Evolutionary conservation across 2,888 invertebrate species (phyloP).

Genomic region (Bugulina stolonifera): DNA sequence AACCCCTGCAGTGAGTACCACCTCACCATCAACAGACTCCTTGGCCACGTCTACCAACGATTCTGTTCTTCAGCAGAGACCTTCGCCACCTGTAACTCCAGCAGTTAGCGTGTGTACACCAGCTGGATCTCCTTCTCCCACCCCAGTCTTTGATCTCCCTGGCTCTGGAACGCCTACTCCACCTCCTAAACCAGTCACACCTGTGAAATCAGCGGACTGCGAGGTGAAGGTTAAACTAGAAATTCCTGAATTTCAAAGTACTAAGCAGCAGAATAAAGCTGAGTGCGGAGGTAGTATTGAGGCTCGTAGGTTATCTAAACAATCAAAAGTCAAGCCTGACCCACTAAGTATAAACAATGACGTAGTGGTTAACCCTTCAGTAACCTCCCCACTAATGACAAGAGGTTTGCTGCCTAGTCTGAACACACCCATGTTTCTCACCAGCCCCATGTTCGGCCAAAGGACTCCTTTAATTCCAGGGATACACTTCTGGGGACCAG

Average conservation of each 20-base stretch:
- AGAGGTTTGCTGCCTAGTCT: conserved; percentile 31
- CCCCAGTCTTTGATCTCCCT: conserved; percentile 13
- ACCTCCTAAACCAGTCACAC: conserved; percentile 2
- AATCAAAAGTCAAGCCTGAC: conserved; percentile 23
- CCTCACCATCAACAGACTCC: not conserved
- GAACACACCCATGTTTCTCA: conserved; percentile 40
- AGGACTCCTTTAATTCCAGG: conserved; percentile 42
- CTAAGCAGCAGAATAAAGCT: not conserved
- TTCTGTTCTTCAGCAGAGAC: not conserved
- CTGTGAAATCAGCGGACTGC: not conserved
- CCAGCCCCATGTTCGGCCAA: conserved; percentile 36
- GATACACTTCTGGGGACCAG: conserved; percentile 53
- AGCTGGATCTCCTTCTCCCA: conserved; percentile 19
- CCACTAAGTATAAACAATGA: conserved; percentile 25
- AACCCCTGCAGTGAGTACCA: not conserved
- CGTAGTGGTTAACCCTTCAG: conserved; percentile 1
- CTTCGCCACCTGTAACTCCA: conserved; percentile 10
- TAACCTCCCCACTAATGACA: not conserved
- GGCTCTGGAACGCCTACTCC: conserved; percentile 8
- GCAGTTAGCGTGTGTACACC: conserved; percentile 15
- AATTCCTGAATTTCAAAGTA: not conserved
- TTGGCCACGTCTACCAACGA: not conserved
- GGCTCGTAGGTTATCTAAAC: conserved; percentile 9
- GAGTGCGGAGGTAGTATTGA: not conserved
- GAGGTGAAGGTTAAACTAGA: conserved; percentile 23